Evolutionary conservation across 2,797 vertebrate genomes (phyloP).

Genomic region (Gadopsis bispinosus): DNA sequence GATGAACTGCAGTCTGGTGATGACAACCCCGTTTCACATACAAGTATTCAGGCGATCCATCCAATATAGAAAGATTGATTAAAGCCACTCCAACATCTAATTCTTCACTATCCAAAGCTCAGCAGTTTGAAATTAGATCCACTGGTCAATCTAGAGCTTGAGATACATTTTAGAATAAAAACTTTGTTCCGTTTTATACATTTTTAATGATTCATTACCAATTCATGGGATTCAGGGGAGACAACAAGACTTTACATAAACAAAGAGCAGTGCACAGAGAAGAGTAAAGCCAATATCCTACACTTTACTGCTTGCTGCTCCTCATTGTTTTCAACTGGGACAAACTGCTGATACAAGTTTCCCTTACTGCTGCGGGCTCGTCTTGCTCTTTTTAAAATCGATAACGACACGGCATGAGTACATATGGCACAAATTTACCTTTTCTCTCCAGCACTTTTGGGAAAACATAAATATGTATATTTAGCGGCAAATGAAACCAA

Average conservation of each 20-base stretch:
- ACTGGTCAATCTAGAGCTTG: background rate
- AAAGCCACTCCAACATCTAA: background rate
- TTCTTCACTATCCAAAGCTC: background rate
- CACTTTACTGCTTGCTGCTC: slow-evolving; percentile 42
- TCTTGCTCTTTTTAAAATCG: slow-evolving; percentile 62
- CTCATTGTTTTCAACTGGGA: slow-evolving; percentile 49
- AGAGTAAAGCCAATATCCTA: slow-evolving; percentile 54
- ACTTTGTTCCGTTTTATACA: slow-evolving; percentile 14
- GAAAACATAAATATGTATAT: slow-evolving; percentile 35
- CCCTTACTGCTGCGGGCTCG: slow-evolving; percentile 52
- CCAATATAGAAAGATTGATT: slow-evolving; percentile 23
- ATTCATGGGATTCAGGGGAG: slow-evolving; percentile 51
- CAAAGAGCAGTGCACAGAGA: slow-evolving; percentile 32
- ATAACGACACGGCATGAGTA: slow-evolving; percentile 54
- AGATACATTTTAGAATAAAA: slow-evolving; percentile 28
- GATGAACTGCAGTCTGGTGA: background rate
- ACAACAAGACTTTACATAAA: slow-evolving; percentile 34
- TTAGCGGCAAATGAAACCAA: slow-evolving; percentile 42
- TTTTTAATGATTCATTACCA: slow-evolving; percentile 55
- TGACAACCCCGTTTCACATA: background rate
- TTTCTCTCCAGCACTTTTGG: background rate
- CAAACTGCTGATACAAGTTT: slow-evolving; percentile 56
- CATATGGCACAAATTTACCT: slow-evolving; percentile 48
- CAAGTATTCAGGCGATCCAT: background rate
- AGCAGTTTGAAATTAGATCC: background rate